Conservation (phyloP, 2,113 vertebrate species). For the Paralichthys olivaceus region DNA sequence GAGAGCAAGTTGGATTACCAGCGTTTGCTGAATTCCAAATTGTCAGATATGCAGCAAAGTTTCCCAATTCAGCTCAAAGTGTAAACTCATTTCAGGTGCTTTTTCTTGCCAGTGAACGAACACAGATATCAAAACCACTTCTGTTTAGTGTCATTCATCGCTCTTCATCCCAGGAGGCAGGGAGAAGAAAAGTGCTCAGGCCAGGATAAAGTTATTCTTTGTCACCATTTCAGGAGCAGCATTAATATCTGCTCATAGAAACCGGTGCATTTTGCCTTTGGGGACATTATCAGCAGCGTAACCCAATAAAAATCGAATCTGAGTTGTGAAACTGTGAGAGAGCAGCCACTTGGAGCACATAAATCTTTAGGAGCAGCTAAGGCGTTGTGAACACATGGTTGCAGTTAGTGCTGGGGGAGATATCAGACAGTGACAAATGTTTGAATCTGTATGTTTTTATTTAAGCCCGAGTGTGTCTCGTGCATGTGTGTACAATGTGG, state of each 20-base stretch:
- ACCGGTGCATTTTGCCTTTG: constrained; percentile 11
- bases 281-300: constrained; percentile 23
- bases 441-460: constrained; percentile 39
- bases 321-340: constrained; percentile 25
- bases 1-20: constrained; percentile 47
- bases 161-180: constrained; percentile 22
- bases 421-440: constrained; percentile 34
- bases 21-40: constrained; percentile 28
- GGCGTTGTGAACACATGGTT: constrained; percentile 49
- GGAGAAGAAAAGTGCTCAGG: constrained; percentile 1
- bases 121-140: constrained; percentile 40
- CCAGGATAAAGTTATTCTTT: neutral
- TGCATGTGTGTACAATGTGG: constrained; percentile 28
- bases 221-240: constrained; percentile 16
- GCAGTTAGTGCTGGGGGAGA: constrained; percentile 30
- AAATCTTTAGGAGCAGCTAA: constrained; percentile 42
- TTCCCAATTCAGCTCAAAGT: constrained; percentile 43
- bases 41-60: constrained; percentile 25
- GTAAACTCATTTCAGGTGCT: constrained; percentile 55
- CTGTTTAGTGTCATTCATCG: constrained; percentile 55
- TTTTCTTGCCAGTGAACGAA: constrained; percentile 35
- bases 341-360: constrained; percentile 7
- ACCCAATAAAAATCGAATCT: constrained; percentile 36
- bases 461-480: constrained; percentile 20
- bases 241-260: constrained; percentile 31